Evolutionary conservation across 53 echinoderm and acorn worm genomes (phyloP).

Genomic region (Hippasteria phrygiana): DNA sequence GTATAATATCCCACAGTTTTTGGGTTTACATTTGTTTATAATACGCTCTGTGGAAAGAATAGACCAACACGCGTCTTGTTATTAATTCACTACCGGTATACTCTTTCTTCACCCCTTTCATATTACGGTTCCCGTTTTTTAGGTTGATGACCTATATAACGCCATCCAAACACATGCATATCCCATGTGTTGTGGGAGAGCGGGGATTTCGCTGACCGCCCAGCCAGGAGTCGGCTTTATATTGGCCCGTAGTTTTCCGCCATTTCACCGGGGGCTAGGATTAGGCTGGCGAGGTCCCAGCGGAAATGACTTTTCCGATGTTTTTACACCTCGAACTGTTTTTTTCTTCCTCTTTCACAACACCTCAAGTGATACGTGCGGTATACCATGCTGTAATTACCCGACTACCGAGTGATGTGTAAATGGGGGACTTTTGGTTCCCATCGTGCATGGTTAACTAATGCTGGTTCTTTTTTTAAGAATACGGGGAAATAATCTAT

Average conservation of each 20-base stretch:
- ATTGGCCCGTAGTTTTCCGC: constrained; percentile 42
- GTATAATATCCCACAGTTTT: no score
- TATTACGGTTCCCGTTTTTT: neutral
- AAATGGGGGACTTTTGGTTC: neutral
- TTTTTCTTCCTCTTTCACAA: neutral
- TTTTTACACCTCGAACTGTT: constrained; percentile 45
- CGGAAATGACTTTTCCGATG: constrained; percentile 69
- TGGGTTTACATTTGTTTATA: no score
- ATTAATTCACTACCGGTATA: no score
- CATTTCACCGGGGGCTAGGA: constrained; percentile 59
- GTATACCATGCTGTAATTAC: constrained; percentile 46
- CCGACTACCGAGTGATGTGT: constrained; percentile 52
- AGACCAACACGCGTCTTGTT: no score
- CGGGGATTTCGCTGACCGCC: constrained; percentile 45
- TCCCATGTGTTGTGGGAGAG: constrained; percentile 26
- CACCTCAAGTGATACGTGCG: neutral
- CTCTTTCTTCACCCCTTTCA: neutral
- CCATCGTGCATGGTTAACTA: no score
- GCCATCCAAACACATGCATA: constrained; percentile 17
- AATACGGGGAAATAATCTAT: no score
- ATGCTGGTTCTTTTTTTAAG: no score
- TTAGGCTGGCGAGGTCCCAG: constrained; percentile 48
- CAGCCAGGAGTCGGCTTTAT: constrained; percentile 31
- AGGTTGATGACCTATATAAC: constrained; percentile 28
- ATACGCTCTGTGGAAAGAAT: no score